Evolutionary conservation across 2,888 invertebrate genomes (phyloP).

Genomic region (Eristalinus sepulchralis): DNA sequence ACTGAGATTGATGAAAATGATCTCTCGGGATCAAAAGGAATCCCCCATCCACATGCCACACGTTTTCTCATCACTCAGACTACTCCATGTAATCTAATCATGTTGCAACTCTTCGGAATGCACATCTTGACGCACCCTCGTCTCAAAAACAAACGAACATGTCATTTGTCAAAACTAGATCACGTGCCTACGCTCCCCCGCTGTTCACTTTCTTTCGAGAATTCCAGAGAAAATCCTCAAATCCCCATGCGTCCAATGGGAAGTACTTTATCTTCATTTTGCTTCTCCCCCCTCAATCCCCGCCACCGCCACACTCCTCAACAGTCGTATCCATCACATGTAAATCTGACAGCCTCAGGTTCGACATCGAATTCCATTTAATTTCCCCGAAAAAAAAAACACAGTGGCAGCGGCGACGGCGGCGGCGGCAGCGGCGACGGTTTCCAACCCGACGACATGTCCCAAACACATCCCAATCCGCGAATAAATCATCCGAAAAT

Average conservation of each 20-base stretch:
- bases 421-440: not conserved
- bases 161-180: slow-evolving; percentile 12
- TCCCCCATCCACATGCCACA: not conserved
- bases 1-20: too few species aligned
- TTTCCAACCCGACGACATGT: slow-evolving; percentile 15
- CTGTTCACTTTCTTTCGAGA: not conserved
- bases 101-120: not conserved
- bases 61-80: not conserved
- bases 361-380: slow-evolving; percentile 22
- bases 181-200: slow-evolving; percentile 1
- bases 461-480: slow-evolving; percentile 10
- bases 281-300: not conserved
- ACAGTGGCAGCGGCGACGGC: not conserved
- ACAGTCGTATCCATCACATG: not conserved
- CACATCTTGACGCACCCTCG: not conserved
- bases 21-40: too few species aligned
- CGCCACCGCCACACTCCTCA: not conserved
- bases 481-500: slow-evolving; percentile 39
- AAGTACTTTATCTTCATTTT: not conserved
- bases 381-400: slow-evolving; percentile 3
- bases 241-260: not conserved
- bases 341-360: slow-evolving; percentile 17
- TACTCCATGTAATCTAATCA: not conserved
- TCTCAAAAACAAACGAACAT: not conserved
- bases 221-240: not conserved